phyloP scores from a whole-genome alignment of 1,140 invertebrate species.

The Temnothorax longispinosus region DNA sequence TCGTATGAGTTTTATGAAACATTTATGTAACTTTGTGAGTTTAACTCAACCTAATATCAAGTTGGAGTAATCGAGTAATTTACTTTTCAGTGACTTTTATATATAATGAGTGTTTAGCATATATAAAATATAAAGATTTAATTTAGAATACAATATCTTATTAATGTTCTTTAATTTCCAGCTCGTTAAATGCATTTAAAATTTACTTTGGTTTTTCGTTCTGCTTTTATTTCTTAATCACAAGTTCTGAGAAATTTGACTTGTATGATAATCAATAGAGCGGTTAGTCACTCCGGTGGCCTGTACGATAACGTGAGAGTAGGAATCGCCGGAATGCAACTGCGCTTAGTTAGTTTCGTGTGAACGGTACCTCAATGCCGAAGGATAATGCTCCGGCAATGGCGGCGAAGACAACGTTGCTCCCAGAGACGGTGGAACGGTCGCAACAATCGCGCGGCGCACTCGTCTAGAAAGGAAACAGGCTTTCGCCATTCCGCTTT shows the following conservation, averaged over 20 bases:
- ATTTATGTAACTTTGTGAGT: background rate
- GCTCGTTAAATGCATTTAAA: background rate
- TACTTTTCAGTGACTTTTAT: background rate
- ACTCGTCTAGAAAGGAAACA: constrained; percentile 74
- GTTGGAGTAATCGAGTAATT: background rate
- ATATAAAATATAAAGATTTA: background rate
- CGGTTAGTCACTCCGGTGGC: background rate
- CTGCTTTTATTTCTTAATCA: background rate
- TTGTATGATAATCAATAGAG: background rate
- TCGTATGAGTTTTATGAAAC: background rate
- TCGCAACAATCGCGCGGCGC: constrained; percentile 54
- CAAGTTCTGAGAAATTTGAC: background rate
- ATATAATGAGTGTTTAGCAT: background rate
- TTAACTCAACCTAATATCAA: background rate
- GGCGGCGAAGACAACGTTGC: constrained; percentile 38
- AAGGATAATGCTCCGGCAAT: constrained; percentile 38
- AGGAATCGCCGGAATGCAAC: background rate
- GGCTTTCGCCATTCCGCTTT: constrained; percentile 74
- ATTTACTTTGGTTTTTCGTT: background rate
- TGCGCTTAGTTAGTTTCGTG: constrained; percentile 19
- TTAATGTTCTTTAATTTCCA: background rate
- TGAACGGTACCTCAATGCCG: constrained; percentile 34
- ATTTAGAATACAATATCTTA: background rate
- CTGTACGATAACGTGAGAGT: background rate
- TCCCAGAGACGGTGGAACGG: constrained; percentile 45